phyloP scores from a whole-genome alignment of 2,797 vertebrate genomes.

The Rhynchotus rufescens region DNA sequence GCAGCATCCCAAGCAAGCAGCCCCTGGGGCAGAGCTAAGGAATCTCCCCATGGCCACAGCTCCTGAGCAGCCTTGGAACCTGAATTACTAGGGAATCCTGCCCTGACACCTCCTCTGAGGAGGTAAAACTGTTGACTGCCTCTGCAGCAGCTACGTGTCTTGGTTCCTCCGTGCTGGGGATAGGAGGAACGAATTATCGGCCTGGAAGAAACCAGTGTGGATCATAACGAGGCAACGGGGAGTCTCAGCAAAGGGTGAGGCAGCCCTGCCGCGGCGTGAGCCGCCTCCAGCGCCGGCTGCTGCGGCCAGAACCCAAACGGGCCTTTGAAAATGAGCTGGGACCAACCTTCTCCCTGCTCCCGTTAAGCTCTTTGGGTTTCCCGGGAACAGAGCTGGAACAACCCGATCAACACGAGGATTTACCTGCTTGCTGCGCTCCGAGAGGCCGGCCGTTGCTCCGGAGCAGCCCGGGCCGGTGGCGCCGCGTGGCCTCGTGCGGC shows the following conservation, averaged over 20 bases:
- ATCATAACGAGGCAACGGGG: rapidly evolving
- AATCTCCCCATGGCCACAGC: background rate
- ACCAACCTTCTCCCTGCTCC: background rate
- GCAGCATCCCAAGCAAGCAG: rapidly evolving
- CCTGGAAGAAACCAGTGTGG: background rate
- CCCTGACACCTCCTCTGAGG: background rate
- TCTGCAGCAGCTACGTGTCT: background rate
- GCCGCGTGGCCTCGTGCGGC: background rate
- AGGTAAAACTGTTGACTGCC: background rate
- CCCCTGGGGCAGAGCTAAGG: background rate
- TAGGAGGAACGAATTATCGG: rapidly evolving
- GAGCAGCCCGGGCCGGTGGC: too few species aligned
- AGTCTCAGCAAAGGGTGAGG: background rate
- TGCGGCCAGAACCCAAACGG: background rate
- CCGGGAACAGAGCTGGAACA: background rate
- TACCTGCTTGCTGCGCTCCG: slow-evolving; percentile 7
- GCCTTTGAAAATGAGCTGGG: background rate
- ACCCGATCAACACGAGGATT: background rate
- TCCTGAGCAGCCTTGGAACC: background rate
- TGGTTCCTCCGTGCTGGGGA: background rate
- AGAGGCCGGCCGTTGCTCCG: background rate
- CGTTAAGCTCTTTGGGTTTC: background rate
- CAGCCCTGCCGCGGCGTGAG: background rate
- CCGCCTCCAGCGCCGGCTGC: background rate
- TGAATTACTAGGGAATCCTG: background rate